phyloP scores from a whole-genome alignment of 2,888 invertebrate species.

The Liopterus haemorrhoidalis region DNA sequence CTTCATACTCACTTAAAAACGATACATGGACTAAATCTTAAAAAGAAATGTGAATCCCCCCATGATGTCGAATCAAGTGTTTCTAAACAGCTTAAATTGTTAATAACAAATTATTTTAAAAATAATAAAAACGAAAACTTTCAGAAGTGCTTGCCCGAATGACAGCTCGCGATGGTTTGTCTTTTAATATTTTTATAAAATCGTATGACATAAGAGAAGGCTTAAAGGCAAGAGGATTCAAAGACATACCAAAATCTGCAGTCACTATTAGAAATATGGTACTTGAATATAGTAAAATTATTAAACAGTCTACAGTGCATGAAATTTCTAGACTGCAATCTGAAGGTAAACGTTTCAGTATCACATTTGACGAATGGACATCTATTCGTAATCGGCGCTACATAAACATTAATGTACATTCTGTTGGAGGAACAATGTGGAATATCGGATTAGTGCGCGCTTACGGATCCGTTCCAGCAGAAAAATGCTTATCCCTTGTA shows the following conservation, averaged over 20 bases:
- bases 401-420: constrained; percentile 18
- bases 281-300: constrained; percentile 18
- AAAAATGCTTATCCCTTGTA: constrained; percentile 17
- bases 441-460: constrained; percentile 21
- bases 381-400: constrained; percentile 23
- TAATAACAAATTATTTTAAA: constrained; percentile 22
- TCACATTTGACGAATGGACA: constrained; percentile 24
- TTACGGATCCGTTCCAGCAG: constrained; percentile 18
- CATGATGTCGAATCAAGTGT: too few relatives aligned
- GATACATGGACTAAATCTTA: too few relatives aligned
- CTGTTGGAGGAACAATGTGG: constrained; percentile 20
- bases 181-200: constrained; percentile 17
- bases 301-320: constrained; percentile 12
- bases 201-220: constrained; percentile 10
- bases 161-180: constrained; percentile 18
- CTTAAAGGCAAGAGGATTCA: constrained; percentile 17
- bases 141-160: constrained; percentile 8
- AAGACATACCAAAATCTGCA: constrained; percentile 20
- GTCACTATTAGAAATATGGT: constrained; percentile 16
- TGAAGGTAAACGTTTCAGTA: constrained; percentile 23
- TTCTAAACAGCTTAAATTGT: too few relatives aligned
- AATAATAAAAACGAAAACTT: constrained; percentile 9
- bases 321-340: constrained; percentile 22
- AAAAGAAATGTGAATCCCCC: too few relatives aligned
- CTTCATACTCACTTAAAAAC: too few relatives aligned